phyloP scores from a whole-genome alignment of 2,797 vertebrate species.

The Picus viridis region DNA sequence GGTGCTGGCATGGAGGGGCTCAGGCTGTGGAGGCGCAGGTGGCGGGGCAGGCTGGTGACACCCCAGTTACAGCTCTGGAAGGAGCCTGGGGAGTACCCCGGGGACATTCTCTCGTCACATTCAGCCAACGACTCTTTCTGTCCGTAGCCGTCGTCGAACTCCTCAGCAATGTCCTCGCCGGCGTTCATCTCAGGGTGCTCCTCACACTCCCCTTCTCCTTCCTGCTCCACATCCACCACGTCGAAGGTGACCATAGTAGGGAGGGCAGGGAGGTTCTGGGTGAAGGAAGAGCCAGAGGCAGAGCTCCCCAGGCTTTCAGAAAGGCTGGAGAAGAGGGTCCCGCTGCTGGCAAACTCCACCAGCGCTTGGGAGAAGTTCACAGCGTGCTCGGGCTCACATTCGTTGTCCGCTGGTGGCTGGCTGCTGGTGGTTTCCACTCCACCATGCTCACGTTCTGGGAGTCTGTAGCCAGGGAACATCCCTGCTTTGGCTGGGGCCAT shows the following conservation, averaged over 20 bases:
- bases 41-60: conserved; percentile 91
- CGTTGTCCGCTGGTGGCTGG: conserved; percentile 25
- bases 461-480: conserved; percentile 63
- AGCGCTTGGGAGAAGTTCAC: conserved; percentile 94
- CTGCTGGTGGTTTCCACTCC: background rate
- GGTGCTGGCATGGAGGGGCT: conserved; percentile 82
- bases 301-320: conserved; percentile 83
- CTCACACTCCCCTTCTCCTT: conserved; percentile 95
- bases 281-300: conserved; percentile 86
- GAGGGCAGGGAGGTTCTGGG: conserved; percentile 90
- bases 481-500: background rate
- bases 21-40: conserved; percentile 85
- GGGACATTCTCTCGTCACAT: conserved; percentile 88
- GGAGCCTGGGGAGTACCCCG: conserved; percentile 81
- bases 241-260: conserved; percentile 97
- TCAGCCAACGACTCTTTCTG: conserved; percentile 90
- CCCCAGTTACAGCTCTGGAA: conserved; percentile 88
- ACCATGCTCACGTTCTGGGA: background rate
- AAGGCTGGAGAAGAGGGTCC: conserved; percentile 87
- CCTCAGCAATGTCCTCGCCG: conserved; percentile 89
- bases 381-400: conserved; percentile 83
- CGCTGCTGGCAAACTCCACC: conserved; percentile 90
- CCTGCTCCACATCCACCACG: conserved; percentile 89
- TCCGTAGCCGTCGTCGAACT: conserved; percentile 88
- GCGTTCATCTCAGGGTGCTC: conserved; percentile 88